Evolutionary conservation across 2,113 vertebrate genomes (phyloP).

Genomic region (Gavialis gangeticus): DNA sequence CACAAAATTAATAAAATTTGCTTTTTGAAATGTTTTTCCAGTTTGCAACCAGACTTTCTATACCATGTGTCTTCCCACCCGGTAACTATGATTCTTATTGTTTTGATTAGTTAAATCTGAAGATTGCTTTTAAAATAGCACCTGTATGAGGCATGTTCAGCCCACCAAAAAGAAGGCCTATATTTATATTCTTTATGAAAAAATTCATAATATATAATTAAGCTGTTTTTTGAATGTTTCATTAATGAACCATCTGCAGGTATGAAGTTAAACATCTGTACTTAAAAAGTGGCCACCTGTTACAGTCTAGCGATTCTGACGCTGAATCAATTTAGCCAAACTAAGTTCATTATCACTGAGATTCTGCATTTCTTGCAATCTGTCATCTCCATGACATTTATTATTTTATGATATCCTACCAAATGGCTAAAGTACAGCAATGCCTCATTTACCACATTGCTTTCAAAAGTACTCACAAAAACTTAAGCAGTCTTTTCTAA

Average conservation of each 20-base stretch:
- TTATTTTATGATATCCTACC: slow-evolving; percentile 17
- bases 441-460: background rate
- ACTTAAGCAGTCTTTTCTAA: background rate
- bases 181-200: slow-evolving; percentile 50
- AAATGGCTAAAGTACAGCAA: background rate
- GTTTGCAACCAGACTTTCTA: slow-evolving; percentile 7
- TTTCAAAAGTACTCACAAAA: slow-evolving; percentile 34
- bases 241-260: slow-evolving; percentile 61
- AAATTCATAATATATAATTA: slow-evolving; percentile 40
- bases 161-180: slow-evolving; percentile 27
- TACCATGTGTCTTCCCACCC: slow-evolving; percentile 19
- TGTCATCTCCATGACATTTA: slow-evolving; percentile 5
- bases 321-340: slow-evolving; percentile 39
- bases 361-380: background rate
- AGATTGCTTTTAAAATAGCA: slow-evolving; percentile 37
- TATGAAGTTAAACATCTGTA: slow-evolving; percentile 60
- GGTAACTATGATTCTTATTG: background rate
- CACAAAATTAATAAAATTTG: background rate
- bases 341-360: background rate
- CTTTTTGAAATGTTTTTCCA: slow-evolving; percentile 19
- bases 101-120: slow-evolving; percentile 52
- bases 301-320: background rate
- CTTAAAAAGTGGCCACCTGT: slow-evolving; percentile 63
- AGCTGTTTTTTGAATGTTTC: slow-evolving; percentile 49
- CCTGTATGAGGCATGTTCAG: background rate